A percentile compares a stretch with the other conserved stretches of the same genome.
Evolutionary conservation across 2,888 invertebrate genomes (phyloP).

Genomic region (Thera britannica): DNA sequence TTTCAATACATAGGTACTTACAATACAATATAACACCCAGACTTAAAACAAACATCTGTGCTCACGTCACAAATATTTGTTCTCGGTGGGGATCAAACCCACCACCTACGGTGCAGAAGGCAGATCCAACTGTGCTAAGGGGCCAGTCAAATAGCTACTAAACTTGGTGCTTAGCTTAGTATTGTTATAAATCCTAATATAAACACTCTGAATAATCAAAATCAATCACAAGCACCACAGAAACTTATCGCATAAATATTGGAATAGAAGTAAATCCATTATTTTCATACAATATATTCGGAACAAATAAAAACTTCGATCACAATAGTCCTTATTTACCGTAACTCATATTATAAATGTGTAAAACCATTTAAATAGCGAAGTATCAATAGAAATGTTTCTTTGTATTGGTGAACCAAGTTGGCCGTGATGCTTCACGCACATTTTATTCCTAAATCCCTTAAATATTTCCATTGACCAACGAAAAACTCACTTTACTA

Average conservation of each 20-base stretch:
- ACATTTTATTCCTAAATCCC: constrained; percentile 73
- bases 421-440: constrained; percentile 83
- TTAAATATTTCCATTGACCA: constrained; percentile 42
- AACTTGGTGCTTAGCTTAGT: not conserved
- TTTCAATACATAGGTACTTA: no score
- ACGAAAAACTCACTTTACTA: constrained; percentile 43
- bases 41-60: no score
- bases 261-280: constrained; percentile 79
- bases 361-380: constrained; percentile 84
- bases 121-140: no score
- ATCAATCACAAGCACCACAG: constrained; percentile 27
- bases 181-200: constrained; percentile 18
- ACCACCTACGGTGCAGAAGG: no score
- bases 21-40: no score
- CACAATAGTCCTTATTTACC: constrained; percentile 79
- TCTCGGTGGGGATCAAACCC: no score
- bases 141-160: not conserved
- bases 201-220: constrained; percentile 26
- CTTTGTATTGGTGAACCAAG: constrained; percentile 83
- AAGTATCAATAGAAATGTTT: constrained; percentile 81
- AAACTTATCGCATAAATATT: constrained; percentile 66
- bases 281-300: constrained; percentile 79
- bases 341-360: constrained; percentile 83
- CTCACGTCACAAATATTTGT: no score
- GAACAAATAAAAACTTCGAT: constrained; percentile 70